Base-by-base conservation (phyloP, 2,888 invertebrate genomes). In the Trichogramma dendrolimi region DNA sequence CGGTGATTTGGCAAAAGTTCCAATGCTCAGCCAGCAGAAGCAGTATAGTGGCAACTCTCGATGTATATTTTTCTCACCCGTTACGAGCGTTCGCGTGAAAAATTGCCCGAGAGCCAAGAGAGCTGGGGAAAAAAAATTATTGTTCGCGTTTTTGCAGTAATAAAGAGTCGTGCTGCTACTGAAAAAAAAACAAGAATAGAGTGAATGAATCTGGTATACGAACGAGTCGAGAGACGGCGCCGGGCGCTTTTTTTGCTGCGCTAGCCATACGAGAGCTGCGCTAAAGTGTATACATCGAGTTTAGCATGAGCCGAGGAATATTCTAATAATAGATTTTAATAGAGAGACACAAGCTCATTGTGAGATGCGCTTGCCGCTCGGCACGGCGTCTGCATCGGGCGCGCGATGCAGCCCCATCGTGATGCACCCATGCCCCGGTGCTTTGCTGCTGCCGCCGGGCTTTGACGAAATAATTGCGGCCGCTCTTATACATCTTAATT, bases 311-410 rank as follows among this genome's bases (percentile, higher is more conserved):
- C 8, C 46, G 47, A 41, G 44, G 55, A 53, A 51, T 58, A 48
- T 54, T 61, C 77, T 76, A 78, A 78, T 78, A 78, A 77, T 78
- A 78, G 75, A 77, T 78, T 79, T 27, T 78, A 78, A 79, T 78
- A 77, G 78, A 78, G 78, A 27, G 27, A 27, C 27, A 78, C 75
- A 75, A 76, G 76, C 75, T 75, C 76, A 78, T 78, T 76, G 78
- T 77, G 75, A 73, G 75, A 71, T 72, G 47, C 57, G 11, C 49
- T 50, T 58, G 57, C 54, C 60, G 49, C 60, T 57, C 40, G n/a
- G 51, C 46, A 47, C 54, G 47, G 55, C 51, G 11, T 8, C 38
- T 14, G 44, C 42, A 47, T 41, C 43, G n/a, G 49, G 43, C 50
- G 50, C 57, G 47, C 27, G 27, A 27, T 27, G 27, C 27, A 27